Evolutionary conservation across 2,797 vertebrate species (phyloP).

Genomic region (Erithacus rubecula): DNA sequence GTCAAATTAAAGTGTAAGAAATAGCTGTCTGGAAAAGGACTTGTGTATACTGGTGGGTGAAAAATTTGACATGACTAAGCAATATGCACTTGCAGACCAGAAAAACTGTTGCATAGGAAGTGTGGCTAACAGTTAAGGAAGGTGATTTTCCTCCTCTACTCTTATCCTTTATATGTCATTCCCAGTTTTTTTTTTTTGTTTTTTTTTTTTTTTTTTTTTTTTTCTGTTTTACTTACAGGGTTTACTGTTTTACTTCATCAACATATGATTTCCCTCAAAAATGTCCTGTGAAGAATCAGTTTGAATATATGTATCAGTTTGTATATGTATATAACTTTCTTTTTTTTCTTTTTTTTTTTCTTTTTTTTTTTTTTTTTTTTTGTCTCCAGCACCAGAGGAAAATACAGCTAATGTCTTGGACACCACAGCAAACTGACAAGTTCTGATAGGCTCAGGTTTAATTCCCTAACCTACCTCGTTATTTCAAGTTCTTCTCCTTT

Average conservation of each 20-base stretch:
- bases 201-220: too few species aligned
- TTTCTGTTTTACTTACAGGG: too few species aligned
- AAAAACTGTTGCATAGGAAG: neutral
- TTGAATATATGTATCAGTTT: neutral
- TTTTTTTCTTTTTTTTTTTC: too few species aligned
- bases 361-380: too few species aligned
- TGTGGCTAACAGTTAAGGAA: neutral
- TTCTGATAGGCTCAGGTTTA: neutral
- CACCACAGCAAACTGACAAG: neutral
- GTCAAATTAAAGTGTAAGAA: neutral
- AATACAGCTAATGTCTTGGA: neutral
- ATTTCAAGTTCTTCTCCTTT: neutral
- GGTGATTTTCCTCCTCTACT: neutral
- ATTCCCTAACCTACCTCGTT: neutral
- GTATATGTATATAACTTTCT: neutral
- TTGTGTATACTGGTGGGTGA: too few species aligned
- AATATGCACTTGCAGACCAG: neutral
- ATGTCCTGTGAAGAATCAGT: neutral
- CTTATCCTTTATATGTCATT: neutral
- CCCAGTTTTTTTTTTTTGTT: too few species aligned
- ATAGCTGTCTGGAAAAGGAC: neutral
- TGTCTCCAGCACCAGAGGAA: neutral
- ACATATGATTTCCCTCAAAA: neutral
- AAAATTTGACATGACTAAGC: neutral
- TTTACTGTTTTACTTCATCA: neutral